Conservation (phyloP, 2,113 vertebrate genomes). For the Natator depressus region DNA sequence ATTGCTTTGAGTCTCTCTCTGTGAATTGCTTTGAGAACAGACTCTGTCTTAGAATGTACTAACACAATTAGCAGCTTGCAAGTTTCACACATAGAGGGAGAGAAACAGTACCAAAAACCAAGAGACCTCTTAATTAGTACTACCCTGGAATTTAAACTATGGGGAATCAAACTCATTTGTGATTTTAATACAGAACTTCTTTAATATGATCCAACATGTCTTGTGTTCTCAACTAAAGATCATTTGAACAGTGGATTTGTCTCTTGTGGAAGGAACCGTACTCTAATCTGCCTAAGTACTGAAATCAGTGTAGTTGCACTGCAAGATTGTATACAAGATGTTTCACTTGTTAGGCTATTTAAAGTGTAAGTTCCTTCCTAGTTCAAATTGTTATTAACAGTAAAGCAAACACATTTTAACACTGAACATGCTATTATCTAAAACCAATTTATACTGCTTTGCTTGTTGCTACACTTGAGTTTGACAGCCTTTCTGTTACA, state of each 20-base stretch:
- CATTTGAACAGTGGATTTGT: not conserved
- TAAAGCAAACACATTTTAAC: not conserved
- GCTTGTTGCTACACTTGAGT: not conserved
- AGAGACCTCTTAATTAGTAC: too few relatives aligned
- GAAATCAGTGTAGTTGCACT: not conserved
- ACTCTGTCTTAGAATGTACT: too few relatives aligned
- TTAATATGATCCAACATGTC: too few relatives aligned
- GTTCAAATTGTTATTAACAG: not conserved
- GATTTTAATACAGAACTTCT: too few relatives aligned
- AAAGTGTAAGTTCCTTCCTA: not conserved
- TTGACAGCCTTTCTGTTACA: not conserved
- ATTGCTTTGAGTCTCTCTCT: too few relatives aligned
- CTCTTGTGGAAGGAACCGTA: not conserved
- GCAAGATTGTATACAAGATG: not conserved
- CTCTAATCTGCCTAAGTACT: not conserved
- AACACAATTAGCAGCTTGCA: too few relatives aligned
- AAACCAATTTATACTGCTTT: not conserved
- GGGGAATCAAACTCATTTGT: too few relatives aligned
- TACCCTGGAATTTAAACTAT: too few relatives aligned
- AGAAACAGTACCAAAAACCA: too few relatives aligned
- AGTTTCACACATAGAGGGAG: too few relatives aligned
- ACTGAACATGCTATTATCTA: not conserved
- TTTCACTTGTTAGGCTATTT: not conserved
- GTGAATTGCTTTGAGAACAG: too few relatives aligned
- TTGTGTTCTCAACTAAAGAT: not conserved